Base-by-base conservation (phyloP, 2,113 vertebrate species). In the Corythaixoides concolor region DNA sequence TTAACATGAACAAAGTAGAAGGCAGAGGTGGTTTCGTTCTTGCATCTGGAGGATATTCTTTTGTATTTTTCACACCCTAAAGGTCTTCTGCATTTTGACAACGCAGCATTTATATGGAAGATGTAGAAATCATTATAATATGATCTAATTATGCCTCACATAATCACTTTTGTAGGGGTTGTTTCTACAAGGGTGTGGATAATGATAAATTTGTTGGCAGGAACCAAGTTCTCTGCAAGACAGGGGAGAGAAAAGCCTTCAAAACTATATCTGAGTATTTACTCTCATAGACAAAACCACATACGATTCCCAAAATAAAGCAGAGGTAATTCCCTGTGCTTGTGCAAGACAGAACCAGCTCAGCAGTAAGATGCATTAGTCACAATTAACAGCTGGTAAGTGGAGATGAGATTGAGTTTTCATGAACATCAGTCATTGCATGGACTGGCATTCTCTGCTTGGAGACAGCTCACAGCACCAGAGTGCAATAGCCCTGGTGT, bases 171-270 rank as follows among this genome's bases (percentile, higher is more conserved):
- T 47, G 53, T 68, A 83, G 53, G 30, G 27, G 8, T 41, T 89
- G n/a, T 83, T 92, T 80, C 93, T 74, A 22, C 30, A 59, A n/a
- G 87, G 87, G 78, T 79, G 81, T 95, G 85, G 66, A 43, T 92
- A 89, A 86, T 66, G 43, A 70, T 92, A 75, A 50, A 90, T 91
- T 67, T 72, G 18, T 77, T 95, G 91, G 72, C 87, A 92, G 52
- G 45, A 87, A 7, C 10, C 8, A 60, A 37, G 33, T 33, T 89
- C 50, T 78, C 45, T 74, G 30, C 50, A 74, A 33, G 86, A 78
- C 0, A 11, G 37, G 37, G 27, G 37, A 63, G 62, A 59, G n/a
- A 68, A 89, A 76, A 35, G 30, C 18, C 15, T 89, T 64, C 18
- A 19, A 12, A 80, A 89, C 14, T 23, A 1, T 21, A 35, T 67